Conservation (phyloP, 2,888 invertebrate genomes). For the Drosophila mayaguana region DNA sequence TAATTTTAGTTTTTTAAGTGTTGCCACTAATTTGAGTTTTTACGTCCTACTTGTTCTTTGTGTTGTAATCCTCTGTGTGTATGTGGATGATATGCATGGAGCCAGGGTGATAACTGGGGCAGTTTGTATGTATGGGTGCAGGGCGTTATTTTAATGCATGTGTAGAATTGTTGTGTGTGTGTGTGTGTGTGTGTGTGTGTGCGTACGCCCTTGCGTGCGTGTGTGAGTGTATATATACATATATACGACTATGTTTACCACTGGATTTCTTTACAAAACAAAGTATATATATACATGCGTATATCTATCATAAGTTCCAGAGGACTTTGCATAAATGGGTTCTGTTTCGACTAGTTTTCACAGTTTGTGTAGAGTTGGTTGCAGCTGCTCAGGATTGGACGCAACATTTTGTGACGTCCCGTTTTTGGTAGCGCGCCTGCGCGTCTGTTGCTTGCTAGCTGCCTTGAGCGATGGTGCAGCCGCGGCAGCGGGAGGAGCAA, state of each 20-base stretch:
- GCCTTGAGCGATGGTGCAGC: neutral
- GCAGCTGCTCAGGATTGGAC: constrained; percentile 26
- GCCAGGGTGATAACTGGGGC: constrained; percentile 25
- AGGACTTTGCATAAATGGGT: constrained; percentile 3
- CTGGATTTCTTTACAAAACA: constrained; percentile 23
- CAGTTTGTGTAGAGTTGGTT: constrained; percentile 41
- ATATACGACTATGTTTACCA: constrained; percentile 35
- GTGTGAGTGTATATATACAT: constrained; percentile 7
- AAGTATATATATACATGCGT: constrained; percentile 1
- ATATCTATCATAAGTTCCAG: constrained; percentile 17
- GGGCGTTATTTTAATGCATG: constrained; percentile 4
- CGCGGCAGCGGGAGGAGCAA: neutral
- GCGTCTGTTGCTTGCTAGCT: constrained; percentile 20
- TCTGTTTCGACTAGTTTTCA: constrained; percentile 61
- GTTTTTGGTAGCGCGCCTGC: constrained; percentile 49
- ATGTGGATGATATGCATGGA: constrained; percentile 21
- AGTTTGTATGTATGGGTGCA: constrained; percentile 20
- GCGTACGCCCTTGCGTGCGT: neutral
- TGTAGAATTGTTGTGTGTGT: neutral
- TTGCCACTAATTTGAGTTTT: constrained; percentile 23
- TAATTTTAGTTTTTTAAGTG: constrained; percentile 11
- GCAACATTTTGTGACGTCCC: neutral
- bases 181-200: neutral
- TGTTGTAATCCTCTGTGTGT: constrained; percentile 5
- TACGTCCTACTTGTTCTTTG: neutral